phyloP scores from a whole-genome alignment of 2,113 vertebrate genomes.

The Pituophis catenifer region DNA sequence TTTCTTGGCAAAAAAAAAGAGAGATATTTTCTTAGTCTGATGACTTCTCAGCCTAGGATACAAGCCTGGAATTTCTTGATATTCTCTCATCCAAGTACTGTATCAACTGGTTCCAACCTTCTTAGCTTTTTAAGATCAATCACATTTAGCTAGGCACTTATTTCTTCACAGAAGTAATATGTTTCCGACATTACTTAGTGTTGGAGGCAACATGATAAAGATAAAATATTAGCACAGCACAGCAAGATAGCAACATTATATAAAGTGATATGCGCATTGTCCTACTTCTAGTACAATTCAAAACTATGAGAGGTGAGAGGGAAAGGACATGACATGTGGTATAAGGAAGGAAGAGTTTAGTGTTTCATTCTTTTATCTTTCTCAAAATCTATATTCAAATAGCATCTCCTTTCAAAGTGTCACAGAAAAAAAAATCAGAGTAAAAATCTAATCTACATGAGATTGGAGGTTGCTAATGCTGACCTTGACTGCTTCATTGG shows the following conservation, averaged over 20 bases:
- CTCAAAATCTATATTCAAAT: not conserved
- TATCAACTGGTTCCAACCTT: not conserved
- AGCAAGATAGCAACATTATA: not conserved
- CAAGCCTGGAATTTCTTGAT: not conserved
- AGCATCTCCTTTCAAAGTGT: not conserved
- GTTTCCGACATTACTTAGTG: not conserved
- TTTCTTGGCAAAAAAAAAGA: not conserved
- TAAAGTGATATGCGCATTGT: not conserved
- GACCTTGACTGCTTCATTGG: not conserved
- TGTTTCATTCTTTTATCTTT: not conserved
- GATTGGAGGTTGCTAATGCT: not conserved
- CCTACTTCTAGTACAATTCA: not conserved
- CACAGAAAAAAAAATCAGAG: not conserved
- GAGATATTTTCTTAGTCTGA: not conserved
- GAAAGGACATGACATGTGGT: not conserved
- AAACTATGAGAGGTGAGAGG: not conserved
- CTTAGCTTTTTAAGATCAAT: not conserved
- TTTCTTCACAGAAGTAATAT: not conserved
- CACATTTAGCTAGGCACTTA: not conserved
- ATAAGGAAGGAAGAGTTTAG: not conserved
- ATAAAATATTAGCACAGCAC: not conserved
- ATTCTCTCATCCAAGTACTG: not conserved
- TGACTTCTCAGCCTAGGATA: not conserved
- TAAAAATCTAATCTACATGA: not conserved
- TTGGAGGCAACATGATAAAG: not conserved